Conservation (phyloP, 2,113 vertebrate genomes). For the Sylvia atricapilla region DNA sequence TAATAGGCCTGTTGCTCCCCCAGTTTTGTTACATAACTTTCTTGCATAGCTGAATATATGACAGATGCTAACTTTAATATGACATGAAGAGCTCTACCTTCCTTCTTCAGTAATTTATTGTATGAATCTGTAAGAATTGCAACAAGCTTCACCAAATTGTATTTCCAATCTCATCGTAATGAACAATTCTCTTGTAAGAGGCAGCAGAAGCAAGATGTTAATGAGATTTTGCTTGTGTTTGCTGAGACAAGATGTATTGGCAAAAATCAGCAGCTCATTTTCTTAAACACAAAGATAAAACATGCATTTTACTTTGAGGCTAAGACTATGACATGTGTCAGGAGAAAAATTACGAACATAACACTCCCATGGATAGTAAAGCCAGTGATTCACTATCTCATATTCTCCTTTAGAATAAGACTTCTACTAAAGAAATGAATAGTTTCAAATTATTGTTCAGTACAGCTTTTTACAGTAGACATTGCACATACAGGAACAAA, state of each 20-base stretch:
- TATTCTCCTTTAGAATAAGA: neutral
- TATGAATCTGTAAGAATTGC: neutral
- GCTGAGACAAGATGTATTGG: neutral
- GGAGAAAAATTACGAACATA: neutral
- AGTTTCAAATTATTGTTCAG: neutral
- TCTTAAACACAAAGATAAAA: neutral
- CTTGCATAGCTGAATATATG: neutral
- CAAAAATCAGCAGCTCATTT: slow-evolving; percentile 3
- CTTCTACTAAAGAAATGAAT: neutral
- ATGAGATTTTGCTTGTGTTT: neutral
- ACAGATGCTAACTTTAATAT: neutral
- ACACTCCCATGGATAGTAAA: neutral
- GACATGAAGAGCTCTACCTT: neutral
- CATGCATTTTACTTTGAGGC: neutral
- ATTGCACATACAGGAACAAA: neutral
- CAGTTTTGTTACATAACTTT: neutral
- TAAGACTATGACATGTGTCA: neutral
- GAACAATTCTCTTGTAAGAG: neutral
- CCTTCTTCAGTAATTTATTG: neutral
- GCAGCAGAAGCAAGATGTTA: neutral
- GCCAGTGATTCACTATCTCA: neutral
- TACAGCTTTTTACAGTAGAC: neutral
- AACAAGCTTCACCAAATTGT: neutral
- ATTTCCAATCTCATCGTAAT: neutral
- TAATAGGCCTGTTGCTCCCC: neutral